A percentile compares a stretch with the other conserved stretches of the same genome.
These are phyloP conservation scores for Thereva nobilitata DNA, from an alignment of 2,888 invertebrate genomes.

Conservation along the genomic window DNA sequence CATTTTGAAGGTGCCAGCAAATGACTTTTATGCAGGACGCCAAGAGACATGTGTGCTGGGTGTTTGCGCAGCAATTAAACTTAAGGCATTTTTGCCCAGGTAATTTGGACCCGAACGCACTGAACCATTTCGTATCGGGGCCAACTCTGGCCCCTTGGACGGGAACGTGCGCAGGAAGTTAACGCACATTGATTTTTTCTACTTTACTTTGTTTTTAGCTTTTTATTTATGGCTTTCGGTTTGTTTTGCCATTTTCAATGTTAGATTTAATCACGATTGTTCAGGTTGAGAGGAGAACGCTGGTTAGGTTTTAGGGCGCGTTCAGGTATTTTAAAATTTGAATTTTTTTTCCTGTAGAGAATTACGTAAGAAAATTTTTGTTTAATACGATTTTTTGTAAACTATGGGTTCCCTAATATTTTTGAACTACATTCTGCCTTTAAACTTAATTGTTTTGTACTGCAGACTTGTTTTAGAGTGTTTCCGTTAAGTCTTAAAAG, in stretches of 20 bases:
- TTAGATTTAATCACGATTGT: conserved; percentile 22
- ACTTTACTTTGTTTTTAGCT: conserved; percentile 13
- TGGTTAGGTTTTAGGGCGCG: neutral
- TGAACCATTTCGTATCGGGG: conserved; percentile 29
- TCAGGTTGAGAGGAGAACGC: conserved; percentile 13
- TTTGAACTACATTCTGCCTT: too few relatives aligned
- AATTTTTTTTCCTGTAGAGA: too few relatives aligned
- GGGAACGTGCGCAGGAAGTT: conserved; percentile 29
- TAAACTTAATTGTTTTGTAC: too few relatives aligned
- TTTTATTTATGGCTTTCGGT: neutral
- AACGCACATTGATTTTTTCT: conserved; percentile 27
- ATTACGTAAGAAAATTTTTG: too few relatives aligned
- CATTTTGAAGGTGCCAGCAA: neutral
- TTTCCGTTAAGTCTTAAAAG: too few relatives aligned
- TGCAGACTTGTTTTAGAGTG: too few relatives aligned
- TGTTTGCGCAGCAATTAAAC: conserved; percentile 40
- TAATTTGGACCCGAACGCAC: conserved; percentile 33
- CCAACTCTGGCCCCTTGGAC: neutral
- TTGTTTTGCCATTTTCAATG: neutral
- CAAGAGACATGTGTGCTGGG: conserved; percentile 16
- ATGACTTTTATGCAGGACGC: conserved; percentile 1
- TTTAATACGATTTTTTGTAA: too few relatives aligned
- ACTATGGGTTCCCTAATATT: too few relatives aligned
- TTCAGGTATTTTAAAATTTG: too few relatives aligned
- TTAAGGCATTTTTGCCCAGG: conserved; percentile 33